These are phyloP conservation scores for Dioctria rufipes DNA, from an alignment of 2,888 invertebrate genomes.

Conservation along the genomic window DNA sequence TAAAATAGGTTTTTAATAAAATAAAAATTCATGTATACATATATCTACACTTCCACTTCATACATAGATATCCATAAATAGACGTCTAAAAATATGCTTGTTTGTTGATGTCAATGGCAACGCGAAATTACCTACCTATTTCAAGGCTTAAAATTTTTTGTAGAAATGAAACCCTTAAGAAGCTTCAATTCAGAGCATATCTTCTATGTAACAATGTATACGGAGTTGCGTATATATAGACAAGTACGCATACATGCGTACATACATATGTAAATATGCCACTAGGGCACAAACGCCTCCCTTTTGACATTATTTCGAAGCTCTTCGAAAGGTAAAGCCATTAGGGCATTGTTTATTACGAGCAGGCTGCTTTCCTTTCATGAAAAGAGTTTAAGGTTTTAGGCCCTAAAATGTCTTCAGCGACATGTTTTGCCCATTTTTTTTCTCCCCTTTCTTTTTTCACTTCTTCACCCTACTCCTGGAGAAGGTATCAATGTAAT, in stretches of 20 bases:
- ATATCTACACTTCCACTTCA: too few species aligned
- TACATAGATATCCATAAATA: too few species aligned
- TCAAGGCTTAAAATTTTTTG: too few species aligned
- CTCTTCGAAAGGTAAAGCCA: slow-evolving; percentile 40
- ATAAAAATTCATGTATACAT: too few species aligned
- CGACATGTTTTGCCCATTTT: slow-evolving; percentile 39
- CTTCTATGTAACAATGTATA: not conserved
- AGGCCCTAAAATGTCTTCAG: slow-evolving; percentile 29
- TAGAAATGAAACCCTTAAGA: not conserved
- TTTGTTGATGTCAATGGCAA: too few species aligned
- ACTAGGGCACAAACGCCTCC: not conserved
- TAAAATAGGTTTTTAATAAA: too few species aligned
- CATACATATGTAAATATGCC: not conserved
- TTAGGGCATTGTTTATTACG: slow-evolving; percentile 41
- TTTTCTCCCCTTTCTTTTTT: not conserved
- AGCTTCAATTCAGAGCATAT: not conserved
- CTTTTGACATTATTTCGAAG: not conserved
- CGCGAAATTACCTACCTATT: too few species aligned
- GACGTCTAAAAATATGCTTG: too few species aligned
- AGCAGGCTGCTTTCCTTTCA: slow-evolving; percentile 36
- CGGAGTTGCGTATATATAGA: not conserved
- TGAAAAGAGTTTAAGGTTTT: slow-evolving; percentile 34
- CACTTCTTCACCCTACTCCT: not conserved
- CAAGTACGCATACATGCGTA: not conserved
- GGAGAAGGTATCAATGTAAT: slow-evolving; percentile 8